Conservation (phyloP, 2,797 vertebrate species). For the Pangasius djambal region DNA sequence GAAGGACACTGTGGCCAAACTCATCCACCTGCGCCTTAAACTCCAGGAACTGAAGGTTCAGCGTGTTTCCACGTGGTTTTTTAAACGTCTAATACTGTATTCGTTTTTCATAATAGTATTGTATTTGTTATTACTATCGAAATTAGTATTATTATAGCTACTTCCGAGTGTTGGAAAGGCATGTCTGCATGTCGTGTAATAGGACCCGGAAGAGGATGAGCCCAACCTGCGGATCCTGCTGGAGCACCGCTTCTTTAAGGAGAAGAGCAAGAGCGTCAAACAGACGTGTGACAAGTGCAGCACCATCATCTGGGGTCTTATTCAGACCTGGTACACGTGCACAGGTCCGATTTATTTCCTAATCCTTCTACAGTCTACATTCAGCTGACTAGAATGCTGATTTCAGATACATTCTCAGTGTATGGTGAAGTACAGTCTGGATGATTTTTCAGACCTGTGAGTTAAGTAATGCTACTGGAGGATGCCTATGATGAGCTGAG, state of each 20-base stretch:
- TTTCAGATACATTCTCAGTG: not conserved
- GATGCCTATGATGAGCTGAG: no score
- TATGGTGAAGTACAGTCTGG: no score
- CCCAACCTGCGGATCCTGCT: conserved; percentile 88
- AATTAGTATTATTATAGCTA: not conserved
- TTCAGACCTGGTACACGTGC: conserved; percentile 99
- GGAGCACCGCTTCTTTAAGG: conserved; percentile 96
- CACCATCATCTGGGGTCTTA: conserved; percentile 94
- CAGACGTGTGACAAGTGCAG: conserved; percentile 96
- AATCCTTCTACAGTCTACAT: not conserved
- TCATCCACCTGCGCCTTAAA: conserved; percentile 95
- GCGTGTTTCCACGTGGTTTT: not conserved
- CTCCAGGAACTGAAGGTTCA: conserved; percentile 93
- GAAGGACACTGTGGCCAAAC: conserved; percentile 92
- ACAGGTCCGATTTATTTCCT: conserved; percentile 4
- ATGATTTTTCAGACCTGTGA: no score
- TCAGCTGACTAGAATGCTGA: no score
- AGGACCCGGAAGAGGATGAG: conserved; percentile 95
- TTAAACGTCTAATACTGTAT: not conserved
- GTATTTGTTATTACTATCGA: not conserved
- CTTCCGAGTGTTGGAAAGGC: not conserved
- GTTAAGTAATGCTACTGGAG: no score
- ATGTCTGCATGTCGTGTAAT: not conserved
- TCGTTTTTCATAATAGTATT: not conserved
- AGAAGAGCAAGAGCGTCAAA: conserved; percentile 97